Evolutionary conservation across 2,113 vertebrate genomes (phyloP), one percentile per base, ranked within the genome.

Genomic region (Falco punctatus): DNA sequence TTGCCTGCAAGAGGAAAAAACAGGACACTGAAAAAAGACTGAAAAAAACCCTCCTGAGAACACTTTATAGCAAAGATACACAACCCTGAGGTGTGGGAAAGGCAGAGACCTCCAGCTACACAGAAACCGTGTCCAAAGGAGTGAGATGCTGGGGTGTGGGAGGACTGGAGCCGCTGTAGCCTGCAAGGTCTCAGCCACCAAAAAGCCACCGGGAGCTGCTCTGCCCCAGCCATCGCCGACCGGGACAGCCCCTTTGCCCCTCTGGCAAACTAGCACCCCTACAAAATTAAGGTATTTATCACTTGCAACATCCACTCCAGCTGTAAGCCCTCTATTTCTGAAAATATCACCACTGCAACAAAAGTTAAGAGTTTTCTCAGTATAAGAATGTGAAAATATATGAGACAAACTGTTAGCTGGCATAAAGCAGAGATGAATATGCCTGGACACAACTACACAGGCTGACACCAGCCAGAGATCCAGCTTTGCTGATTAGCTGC

Each of bases 1-100:
- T 16, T 89, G 94, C 86, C 73, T 57, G 20, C 0, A 10, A 90
- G 81, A 94, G 94, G 87, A 82, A 88, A 95, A 96, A 95, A 82
- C 81, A 92, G 35, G 80, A 90, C 70, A 69, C 27, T 24, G 35
- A 52, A 73, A 81, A 38, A 38, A 38, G 38, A 38, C 38, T 38
- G 38, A 38, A 38, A 38, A 38, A 78, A 73, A 0, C 2, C 8
- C 65, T 79, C 70, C 32, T 42, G 69, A 48, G 70, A 80, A 86
- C 0, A 1, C 7, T 88, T 88, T 20, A n/a, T 8, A 79, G 57
- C 0, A 0, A 44, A 61, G n/a, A 88, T 82, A 62, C 61, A 75
- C 66, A 86, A 27, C 13, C 10, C 32, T 28, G 42, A 46, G 57
- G 58, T 42, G 67, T 1, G 71, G 58, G 65, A 90, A 59, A 59